Evolutionary conservation across 2,113 vertebrate species (phyloP).

Genomic region (Erythrolamprus reginae): DNA sequence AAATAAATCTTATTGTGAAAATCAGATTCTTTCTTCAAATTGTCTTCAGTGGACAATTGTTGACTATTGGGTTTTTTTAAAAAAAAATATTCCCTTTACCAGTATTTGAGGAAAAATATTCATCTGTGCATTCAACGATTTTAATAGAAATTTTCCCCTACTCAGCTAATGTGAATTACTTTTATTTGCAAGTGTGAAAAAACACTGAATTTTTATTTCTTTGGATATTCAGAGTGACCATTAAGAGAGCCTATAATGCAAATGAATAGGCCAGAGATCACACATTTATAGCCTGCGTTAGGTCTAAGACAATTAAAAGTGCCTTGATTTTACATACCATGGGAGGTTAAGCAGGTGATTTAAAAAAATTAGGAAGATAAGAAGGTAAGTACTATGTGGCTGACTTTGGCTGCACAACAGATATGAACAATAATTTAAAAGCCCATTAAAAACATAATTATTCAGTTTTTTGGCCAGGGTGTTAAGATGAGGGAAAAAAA

Average conservation of each 20-base stretch:
- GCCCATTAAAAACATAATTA: neutral
- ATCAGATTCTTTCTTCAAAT: neutral
- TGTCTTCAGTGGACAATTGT: neutral
- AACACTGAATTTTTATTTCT: neutral
- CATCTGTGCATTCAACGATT: neutral
- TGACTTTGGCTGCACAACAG: neutral
- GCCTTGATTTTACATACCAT: neutral
- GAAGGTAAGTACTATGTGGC: neutral
- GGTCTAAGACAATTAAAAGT: neutral
- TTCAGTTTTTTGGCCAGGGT: neutral
- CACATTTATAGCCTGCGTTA: neutral
- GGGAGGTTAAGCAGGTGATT: neutral
- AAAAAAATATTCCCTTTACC: neutral
- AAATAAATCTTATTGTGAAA: neutral
- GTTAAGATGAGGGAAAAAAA: neutral
- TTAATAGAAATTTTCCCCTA: neutral
- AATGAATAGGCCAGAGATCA: neutral
- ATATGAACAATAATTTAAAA: neutral
- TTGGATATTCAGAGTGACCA: neutral
- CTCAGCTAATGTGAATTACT: neutral
- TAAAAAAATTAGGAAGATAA: neutral
- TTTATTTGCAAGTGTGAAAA: neutral
- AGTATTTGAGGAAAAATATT: neutral
- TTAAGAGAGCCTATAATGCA: neutral
- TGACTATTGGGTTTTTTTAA: neutral